phyloP scores from a whole-genome alignment of 2,113 vertebrate genomes.

The Pomatostomus ruficeps region DNA sequence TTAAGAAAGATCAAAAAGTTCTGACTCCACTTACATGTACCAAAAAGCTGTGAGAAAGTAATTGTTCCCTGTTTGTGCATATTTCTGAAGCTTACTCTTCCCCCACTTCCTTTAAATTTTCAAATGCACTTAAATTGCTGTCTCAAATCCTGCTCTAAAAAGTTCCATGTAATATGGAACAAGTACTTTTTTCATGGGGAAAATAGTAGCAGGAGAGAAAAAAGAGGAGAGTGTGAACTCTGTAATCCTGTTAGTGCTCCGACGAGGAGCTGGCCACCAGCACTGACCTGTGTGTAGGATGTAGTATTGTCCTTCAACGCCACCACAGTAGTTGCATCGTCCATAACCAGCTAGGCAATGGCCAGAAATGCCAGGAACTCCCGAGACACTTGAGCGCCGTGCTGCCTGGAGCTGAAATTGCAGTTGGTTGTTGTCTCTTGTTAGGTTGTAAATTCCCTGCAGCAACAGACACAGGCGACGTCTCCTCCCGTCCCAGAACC shows the following conservation, averaged over 20 bases:
- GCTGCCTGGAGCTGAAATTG: background rate
- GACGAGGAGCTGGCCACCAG: background rate
- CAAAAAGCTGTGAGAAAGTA: background rate
- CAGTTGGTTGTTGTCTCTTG: background rate
- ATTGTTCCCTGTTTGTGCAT: background rate
- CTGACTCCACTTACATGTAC: background rate
- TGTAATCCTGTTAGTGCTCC: background rate
- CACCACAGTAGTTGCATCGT: background rate
- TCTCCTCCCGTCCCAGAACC: slow-evolving; percentile 81
- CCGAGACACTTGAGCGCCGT: background rate
- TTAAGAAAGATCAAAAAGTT: background rate
- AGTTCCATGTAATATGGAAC: background rate
- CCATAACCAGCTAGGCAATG: background rate
- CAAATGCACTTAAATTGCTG: background rate
- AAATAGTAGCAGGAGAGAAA: background rate
- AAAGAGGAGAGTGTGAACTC: background rate
- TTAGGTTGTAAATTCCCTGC: slow-evolving; percentile 82
- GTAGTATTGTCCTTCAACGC: background rate
- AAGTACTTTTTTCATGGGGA: background rate
- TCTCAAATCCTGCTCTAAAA: background rate
- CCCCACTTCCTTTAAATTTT: background rate
- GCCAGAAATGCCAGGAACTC: background rate
- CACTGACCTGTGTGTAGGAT: background rate
- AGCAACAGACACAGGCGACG: slow-evolving; percentile 79
- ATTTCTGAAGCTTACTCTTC: background rate